phyloP scores from a whole-genome alignment of 37 sponge, comb jelly and placozoan species.

The Petrosia ficiformis region DNA sequence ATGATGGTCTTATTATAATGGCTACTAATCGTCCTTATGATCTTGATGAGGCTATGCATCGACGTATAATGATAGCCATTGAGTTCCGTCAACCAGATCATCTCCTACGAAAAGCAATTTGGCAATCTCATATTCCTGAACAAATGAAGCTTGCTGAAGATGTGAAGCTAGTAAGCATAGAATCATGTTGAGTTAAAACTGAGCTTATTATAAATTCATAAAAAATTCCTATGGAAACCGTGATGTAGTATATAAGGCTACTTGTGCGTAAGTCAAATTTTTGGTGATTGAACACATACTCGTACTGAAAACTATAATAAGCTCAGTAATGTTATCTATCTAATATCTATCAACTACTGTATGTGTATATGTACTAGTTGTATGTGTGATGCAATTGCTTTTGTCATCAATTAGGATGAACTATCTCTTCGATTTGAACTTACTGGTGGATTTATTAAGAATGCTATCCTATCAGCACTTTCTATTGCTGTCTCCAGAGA shows the following conservation, averaged over 20 bases:
- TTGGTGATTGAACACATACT: too few species aligned
- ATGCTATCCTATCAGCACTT: slow-evolving; percentile 79
- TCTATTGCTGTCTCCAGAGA: slow-evolving; percentile 82
- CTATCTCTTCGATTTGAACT: slow-evolving; percentile 70
- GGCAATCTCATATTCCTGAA: slow-evolving; percentile 78
- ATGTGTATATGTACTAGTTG: not conserved
- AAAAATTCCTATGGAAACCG: too few species aligned
- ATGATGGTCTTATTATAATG: slow-evolving; percentile 87
- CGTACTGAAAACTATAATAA: too few species aligned
- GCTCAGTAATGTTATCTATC: too few species aligned
- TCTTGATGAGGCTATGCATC: slow-evolving; percentile 87
- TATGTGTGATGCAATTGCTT: too few species aligned
- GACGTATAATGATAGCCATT: slow-evolving; percentile 78
- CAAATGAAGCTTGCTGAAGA: slow-evolving; percentile 70
- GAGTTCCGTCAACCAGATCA: slow-evolving; percentile 91
- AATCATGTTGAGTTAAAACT: too few species aligned
- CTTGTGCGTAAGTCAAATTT: too few species aligned
- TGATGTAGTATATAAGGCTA: too few species aligned
- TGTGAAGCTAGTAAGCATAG: slow-evolving; percentile 51
- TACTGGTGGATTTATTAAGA: slow-evolving; percentile 87
- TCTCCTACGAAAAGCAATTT: slow-evolving; percentile 73
- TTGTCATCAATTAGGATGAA: slow-evolving; percentile 45
- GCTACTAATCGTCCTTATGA: slow-evolving; percentile 88
- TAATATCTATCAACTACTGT: too few species aligned
- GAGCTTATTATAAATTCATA: not conserved